Conservation (phyloP, 2,888 invertebrate species). For the Uloborus plumipes region DNA sequence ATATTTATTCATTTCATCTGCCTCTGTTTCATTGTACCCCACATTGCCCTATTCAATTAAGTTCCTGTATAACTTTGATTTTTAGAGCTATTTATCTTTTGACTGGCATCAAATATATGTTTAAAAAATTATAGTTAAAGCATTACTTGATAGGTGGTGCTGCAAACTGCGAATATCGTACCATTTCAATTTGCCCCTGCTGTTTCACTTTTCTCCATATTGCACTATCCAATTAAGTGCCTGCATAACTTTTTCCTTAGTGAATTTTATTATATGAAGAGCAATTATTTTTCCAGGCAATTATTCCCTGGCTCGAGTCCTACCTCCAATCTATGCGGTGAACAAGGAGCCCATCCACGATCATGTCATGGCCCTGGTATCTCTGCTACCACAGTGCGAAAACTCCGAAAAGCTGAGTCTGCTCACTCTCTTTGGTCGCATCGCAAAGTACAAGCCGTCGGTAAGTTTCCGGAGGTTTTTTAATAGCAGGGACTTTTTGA, state of each 20-base stretch:
- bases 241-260: not conserved
- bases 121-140: too few relatives aligned
- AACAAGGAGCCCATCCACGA: slow-evolving; percentile 88
- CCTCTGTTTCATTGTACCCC: too few relatives aligned
- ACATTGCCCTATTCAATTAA: too few relatives aligned
- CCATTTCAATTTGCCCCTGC: too few relatives aligned
- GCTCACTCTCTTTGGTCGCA: slow-evolving; percentile 84
- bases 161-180: too few relatives aligned
- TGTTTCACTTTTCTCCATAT: too few relatives aligned
- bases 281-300: slow-evolving; percentile 77
- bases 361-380: slow-evolving; percentile 85
- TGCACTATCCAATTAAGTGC: not conserved
- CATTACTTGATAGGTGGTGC: too few relatives aligned
- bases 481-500: not conserved
- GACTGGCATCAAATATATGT: too few relatives aligned
- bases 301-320: slow-evolving; percentile 86
- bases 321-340: slow-evolving; percentile 91
- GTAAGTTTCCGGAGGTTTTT: slow-evolving; percentile 73
- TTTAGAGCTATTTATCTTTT: too few relatives aligned
- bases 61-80: too few relatives aligned
- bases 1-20: too few relatives aligned
- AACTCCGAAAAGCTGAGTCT: slow-evolving; percentile 87
- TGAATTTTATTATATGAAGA: not conserved
- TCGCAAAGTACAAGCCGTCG: slow-evolving; percentile 84
- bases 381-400: slow-evolving; percentile 83